Conservation (phyloP, 2,797 vertebrate genomes). For the Esox lucius region DNA sequence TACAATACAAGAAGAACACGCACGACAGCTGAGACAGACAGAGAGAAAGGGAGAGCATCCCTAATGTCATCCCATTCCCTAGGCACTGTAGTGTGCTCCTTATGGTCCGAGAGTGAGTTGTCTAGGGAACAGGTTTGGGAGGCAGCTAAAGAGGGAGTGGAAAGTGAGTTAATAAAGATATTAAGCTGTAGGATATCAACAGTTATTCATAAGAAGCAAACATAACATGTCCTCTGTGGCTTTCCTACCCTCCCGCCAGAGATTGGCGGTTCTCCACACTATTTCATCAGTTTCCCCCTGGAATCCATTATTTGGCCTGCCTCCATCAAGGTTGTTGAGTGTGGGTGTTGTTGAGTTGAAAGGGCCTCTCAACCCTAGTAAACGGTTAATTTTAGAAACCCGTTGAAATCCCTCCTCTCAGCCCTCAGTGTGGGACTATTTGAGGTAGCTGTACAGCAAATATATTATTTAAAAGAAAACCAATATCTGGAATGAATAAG, state of each 20-base stretch:
- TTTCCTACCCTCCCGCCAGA: slow-evolving; percentile 36
- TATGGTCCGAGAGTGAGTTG: too few species aligned
- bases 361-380: slow-evolving; percentile 38
- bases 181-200: slow-evolving; percentile 45
- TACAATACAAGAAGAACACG: slow-evolving; percentile 35
- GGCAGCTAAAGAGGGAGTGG: neutral
- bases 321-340: slow-evolving; percentile 44
- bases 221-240: slow-evolving; percentile 49
- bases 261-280: slow-evolving; percentile 52
- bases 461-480: neutral
- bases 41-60: neutral
- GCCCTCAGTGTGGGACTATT: neutral
- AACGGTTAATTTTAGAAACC: slow-evolving; percentile 43
- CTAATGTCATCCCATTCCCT: neutral
- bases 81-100: neutral
- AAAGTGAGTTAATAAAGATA: slow-evolving; percentile 51
- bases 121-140: neutral
- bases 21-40: slow-evolving; percentile 28
- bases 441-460: neutral
- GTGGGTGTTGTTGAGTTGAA: slow-evolving; percentile 43
- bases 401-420: slow-evolving; percentile 21
- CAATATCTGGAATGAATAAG: neutral
- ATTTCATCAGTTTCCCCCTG: slow-evolving; percentile 44
- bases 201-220: slow-evolving; percentile 50
- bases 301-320: slow-evolving; percentile 61